Evolutionary conservation across 2,113 vertebrate species (phyloP), one percentile per base, ranked within the genome.

Genomic region (Mormyrus lacerda): DNA sequence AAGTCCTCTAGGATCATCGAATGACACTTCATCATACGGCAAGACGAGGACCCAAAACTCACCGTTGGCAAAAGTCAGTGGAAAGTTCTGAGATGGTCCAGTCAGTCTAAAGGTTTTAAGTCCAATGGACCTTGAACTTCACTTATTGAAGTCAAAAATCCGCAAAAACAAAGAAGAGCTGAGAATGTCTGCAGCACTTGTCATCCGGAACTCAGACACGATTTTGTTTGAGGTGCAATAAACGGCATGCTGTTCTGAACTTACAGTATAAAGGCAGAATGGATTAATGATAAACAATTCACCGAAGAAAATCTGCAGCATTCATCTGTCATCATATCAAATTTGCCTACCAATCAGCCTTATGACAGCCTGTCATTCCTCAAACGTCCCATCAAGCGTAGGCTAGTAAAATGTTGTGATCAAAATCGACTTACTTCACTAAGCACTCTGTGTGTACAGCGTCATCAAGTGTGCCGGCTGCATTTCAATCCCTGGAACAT

Each of bases 341-440:
- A 79, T 79, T 42, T 79, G 73, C n/a, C 65, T 73, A 73, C 27
- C 31, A 73, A 73, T 73, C 65, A 73, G 65, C 31, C 31, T 79
- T 79, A 79, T 19, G 35, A 42, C 31, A 42, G 73, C 31, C 35
- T 42, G 73, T 79, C 35, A 42, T 79, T 42, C 73, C 73, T 39
- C 73, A 19, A 39, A 42, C 4, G 4, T 15, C 39, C 35, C 35
- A 79, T 79, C 35, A 42, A 42, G 73, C 15, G 35, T 69, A 42
- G 35, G 73, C 39, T 79, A 79, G 73, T 42, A 79, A 42, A 79
- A 79, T 79, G 73, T 79, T 79, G 73, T 79, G 73, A 79, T 79
- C 35, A 42, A 39, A 79, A 42, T 79, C 13, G 19, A 19, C 73
- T 39, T 79, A 39, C 1, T 39, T 79, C 73, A 79, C 73, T 39